Evolutionary conservation across 2,888 invertebrate genomes (phyloP), one percentile per base, ranked within the genome.

Genomic region (Pollenia angustigena): DNA sequence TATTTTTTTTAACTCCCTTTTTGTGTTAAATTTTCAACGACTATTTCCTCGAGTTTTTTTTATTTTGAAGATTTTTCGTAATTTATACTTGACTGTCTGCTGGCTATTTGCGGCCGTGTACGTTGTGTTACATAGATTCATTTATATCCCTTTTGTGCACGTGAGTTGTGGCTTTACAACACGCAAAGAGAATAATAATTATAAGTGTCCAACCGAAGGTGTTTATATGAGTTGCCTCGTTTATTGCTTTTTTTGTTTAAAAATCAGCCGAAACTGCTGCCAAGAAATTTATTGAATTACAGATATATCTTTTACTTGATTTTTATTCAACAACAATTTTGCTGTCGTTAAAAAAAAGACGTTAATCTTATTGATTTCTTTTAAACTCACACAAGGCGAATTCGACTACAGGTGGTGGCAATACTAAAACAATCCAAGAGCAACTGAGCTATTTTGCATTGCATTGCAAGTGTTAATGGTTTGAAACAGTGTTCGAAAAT

Each of bases 161-260:
- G 62, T 50, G 46, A 52, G 48, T 23, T 50, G 50, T 50, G 10
- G 58, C 72, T 12, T 16, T 10, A 32, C 50, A 11, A n/a, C 44
- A 69, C 7, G 16, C 32, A 46, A 9, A 54, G 62, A 62, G 62
- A 62, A 71, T 80, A 62, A 54, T 46, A 71, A 80, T 72, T 64
- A 72, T 50, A 72, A 72, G 71, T 56, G 81, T 72, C 64, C 64
- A 81, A 64, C 72, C 81, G 48, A 64, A 81, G 81, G 72, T 81
- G 81, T 72, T 72, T 81, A 32, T 72, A 42, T 62, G 42, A 14
- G 18, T 64, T 54, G 11, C 14, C 48, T 4, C 2, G 14, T 54
- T 54, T 72, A 42, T 54, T 64, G 44, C 0, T n/a, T 12, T 44
- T 72, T 62, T 12, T 54, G 9, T 32, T 32, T 32, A 32, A 32